Conservation (phyloP, 64 coral and sea anemone genomes). For the Platygyra sinensis region DNA sequence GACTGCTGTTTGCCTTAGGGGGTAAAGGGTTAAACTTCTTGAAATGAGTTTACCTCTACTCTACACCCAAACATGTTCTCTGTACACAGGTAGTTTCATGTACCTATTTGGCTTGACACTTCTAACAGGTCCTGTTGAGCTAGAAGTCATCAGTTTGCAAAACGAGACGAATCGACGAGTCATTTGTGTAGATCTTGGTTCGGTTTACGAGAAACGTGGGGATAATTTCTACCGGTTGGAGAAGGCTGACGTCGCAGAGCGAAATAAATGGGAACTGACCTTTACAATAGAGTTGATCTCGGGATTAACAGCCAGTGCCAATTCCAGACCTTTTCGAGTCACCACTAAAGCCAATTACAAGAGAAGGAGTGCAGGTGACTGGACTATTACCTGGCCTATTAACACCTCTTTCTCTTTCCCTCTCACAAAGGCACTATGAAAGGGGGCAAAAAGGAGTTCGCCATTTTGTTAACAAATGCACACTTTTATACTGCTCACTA, state of each 20-base stretch:
- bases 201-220: not conserved
- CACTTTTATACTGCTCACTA: no score
- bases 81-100: not conserved
- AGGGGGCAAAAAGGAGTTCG: no score
- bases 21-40: no score
- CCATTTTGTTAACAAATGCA: no score
- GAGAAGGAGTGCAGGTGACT: not conserved
- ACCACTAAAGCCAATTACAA: slow-evolving; percentile 16
- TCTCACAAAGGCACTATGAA: no score
- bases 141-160: not conserved
- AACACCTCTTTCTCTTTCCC: no score
- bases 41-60: no score
- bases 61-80: no score
- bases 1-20: no score
- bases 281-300: not conserved
- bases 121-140: not conserved
- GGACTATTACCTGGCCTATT: no score
- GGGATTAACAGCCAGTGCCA: not conserved
- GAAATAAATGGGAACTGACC: slow-evolving; percentile 25
- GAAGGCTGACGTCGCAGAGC: not conserved
- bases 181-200: slow-evolving; percentile 24
- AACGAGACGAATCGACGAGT: not conserved
- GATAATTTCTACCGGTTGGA: slow-evolving; percentile 12
- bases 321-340: slow-evolving; percentile 24
- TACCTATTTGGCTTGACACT: not conserved